Evolutionary conservation across 2,113 vertebrate species (phyloP).

Genomic region (Prunella himalayana): DNA sequence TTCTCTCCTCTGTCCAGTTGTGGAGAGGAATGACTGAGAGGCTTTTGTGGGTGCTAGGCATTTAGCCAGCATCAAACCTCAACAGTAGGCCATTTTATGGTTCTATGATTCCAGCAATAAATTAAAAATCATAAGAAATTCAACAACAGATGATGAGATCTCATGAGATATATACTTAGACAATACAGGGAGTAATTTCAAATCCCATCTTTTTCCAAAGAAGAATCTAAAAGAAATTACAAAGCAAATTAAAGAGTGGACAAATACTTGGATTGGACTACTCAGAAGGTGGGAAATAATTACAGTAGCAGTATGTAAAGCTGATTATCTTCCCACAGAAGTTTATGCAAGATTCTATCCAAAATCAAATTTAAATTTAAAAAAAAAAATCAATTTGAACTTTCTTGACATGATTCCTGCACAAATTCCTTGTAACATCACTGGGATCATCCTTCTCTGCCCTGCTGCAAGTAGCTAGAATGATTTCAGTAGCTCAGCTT

Average conservation of each 20-base stretch:
- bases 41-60: background rate
- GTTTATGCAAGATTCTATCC: background rate
- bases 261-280: background rate
- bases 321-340: background rate
- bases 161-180: background rate
- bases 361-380: background rate
- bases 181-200: background rate
- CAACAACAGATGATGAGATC: background rate
- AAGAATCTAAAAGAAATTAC: background rate
- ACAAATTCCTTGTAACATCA: background rate
- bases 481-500: background rate
- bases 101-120: background rate
- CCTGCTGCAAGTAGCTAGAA: background rate
- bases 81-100: background rate
- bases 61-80: background rate
- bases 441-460: background rate
- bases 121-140: background rate
- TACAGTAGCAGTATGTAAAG: background rate
- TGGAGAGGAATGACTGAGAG: background rate
- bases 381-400: background rate
- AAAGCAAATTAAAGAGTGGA: background rate
- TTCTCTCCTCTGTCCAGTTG: background rate
- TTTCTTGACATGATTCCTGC: background rate
- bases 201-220: background rate
- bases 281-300: background rate